A percentile compares a stretch with the other conserved stretches of the same genome.
Evolutionary conservation across 2,113 vertebrate genomes (phyloP).

Genomic region (Bubo scandiacus): DNA sequence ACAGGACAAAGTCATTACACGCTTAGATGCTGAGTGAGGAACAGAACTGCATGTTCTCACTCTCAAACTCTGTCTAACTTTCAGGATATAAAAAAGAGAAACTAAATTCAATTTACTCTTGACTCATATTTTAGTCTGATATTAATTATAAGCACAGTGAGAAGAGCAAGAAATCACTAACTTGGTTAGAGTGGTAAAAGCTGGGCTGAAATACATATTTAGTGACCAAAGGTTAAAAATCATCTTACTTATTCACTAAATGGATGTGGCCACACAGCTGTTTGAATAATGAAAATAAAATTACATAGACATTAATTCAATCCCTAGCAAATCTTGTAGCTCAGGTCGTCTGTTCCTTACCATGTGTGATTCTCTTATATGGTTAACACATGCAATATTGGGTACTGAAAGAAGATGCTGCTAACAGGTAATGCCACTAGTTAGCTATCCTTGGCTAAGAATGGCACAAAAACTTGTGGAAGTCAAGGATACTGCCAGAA

Average conservation of each 20-base stretch:
- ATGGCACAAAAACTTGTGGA: neutral
- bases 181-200: neutral
- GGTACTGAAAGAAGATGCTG: neutral
- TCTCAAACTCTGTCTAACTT: neutral
- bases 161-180: neutral
- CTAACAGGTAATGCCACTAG: neutral
- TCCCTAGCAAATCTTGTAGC: neutral
- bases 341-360: constrained; percentile 1
- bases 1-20: neutral
- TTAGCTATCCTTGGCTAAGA: neutral
- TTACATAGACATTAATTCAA: neutral
- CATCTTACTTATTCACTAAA: neutral
- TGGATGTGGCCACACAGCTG: neutral
- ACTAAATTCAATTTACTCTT: neutral
- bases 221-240: neutral
- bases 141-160: neutral
- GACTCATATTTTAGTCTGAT: neutral
- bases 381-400: neutral
- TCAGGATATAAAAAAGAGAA: neutral
- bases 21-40: neutral
- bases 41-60: neutral
- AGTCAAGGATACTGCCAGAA: neutral
- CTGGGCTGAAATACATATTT: neutral
- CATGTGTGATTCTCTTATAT: neutral
- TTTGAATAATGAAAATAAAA: constrained; percentile 4